Base-by-base conservation (phyloP, 2,113 vertebrate genomes). In the Balaenoptera acutorostrata region DNA sequence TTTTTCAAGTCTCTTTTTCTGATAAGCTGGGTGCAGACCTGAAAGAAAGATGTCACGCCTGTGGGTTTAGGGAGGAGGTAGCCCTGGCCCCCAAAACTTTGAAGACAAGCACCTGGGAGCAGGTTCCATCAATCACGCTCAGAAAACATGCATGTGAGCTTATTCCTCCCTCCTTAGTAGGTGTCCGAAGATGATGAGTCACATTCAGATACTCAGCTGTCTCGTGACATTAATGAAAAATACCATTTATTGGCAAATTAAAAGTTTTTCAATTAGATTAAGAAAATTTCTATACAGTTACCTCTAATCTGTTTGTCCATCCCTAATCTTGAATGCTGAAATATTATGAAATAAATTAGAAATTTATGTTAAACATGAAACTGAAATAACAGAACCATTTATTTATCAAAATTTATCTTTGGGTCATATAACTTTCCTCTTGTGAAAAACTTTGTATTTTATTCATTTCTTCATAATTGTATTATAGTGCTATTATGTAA, bases 331-430 rank as follows among this genome's bases (percentile, higher is more conserved):
- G 27, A 78, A 52, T 64, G 63, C 31, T 89, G 41, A 89, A 85
- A 61, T 85, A 78, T 78, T 72, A 39, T 92, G 36, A 92, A 93
- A 84, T 93, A 78, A 82, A 89, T 17, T 55, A 86, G 59, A 95
- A 77, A 85, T 89, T 15, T 85, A 46, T 57, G 6, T 39, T 61
- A 87, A 90, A 52, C 36, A 39, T 74, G 46, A 64, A 97, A 82
- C 68, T 68, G 39, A 84, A 88, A 55, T 71, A 55, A 41, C 18
- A 75, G 41, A 92, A 69, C 23, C 31, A 68, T 36, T 87, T 61
- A 39, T 77, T 71, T 71, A 52, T 36, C 41, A 83, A 71, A 69
- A 61, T 69, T 31, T 75, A 29, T 69, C 23, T 95, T 61, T 75
- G 61, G 11, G 12, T 31, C 88, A 4, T 39, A 46, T 57, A n/a